Conservation (phyloP, 2,113 vertebrate species). For the Amazona vittata region DNA sequence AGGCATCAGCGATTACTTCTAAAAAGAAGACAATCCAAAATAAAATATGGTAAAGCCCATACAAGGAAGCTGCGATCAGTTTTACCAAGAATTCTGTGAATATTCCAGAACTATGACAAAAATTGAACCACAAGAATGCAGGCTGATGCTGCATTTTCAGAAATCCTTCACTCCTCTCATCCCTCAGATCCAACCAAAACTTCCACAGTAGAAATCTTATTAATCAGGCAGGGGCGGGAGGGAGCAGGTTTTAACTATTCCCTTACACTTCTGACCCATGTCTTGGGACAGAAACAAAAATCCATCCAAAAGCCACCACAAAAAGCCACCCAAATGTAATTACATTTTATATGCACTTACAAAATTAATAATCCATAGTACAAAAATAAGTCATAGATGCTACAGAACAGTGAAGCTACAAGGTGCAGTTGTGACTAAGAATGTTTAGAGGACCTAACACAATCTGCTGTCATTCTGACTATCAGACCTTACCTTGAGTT, state of each 20-base stretch:
- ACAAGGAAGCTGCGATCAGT: not conserved
- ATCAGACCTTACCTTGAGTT: not conserved
- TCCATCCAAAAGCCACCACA: not conserved
- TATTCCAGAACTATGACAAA: not conserved
- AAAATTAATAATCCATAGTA: not conserved
- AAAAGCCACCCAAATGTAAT: not conserved
- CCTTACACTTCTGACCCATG: not conserved
- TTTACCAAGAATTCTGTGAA: not conserved
- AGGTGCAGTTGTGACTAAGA: not conserved
- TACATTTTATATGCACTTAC: not conserved
- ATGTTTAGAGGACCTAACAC: not conserved
- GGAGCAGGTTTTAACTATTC: not conserved
- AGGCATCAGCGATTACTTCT: not conserved
- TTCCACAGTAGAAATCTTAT: not conserved
- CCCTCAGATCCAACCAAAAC: not conserved
- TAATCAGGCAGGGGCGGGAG: accelerated
- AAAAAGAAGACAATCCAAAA: not conserved
- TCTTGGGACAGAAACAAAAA: not conserved
- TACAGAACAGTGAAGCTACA: not conserved
- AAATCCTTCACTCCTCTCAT: not conserved
- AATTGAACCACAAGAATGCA: not conserved
- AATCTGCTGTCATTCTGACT: not conserved
- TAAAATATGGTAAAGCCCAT: not conserved
- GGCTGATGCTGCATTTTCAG: not conserved
- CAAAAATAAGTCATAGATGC: not conserved